Evolutionary conservation across 1,140 invertebrate genomes (phyloP), one percentile per base, ranked within the genome.

Genomic region (Macrosteles quadrilineatus): DNA sequence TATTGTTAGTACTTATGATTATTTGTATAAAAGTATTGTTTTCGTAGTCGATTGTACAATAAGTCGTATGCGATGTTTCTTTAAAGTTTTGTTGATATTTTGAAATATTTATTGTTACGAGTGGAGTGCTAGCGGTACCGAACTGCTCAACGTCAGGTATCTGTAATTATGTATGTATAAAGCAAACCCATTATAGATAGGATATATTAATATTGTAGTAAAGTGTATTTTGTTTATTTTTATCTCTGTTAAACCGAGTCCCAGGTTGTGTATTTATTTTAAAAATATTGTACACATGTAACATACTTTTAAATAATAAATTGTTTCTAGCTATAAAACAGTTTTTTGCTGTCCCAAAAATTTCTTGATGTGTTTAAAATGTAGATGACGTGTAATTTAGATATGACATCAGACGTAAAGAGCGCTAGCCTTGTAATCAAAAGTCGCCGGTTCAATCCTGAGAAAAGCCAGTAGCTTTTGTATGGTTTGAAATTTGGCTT

Each of bases 241-340:
- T 32, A 40, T 64, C 27, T 27, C 36, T 64, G 36, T 2, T 2
- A 25, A 32, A 19, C 21, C n/a, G 36, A n/a, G 30, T 40, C 12
- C 62, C 30, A 64, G 62, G 62, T 64, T 64, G 62, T 64, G 30
- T 64, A 64, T 59, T 59, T 59, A 59, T 59, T 64, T 64, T 64
- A n/a, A 64, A 64, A 64, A 64, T 64, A 64, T 64, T 64, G 62
- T 64, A 64, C 62, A 64, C 62, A 19, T 64, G 62, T 64, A 64
- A 64, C 29, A 64, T 64, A 64, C n/a, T 64, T 64, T 64, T 40
- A 32, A 64, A 64, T 43, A 64, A 64, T 64, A 64, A 64, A 64
- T 64, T 36, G 36, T 64, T 64, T 64, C 30, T 64, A 64, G 62
- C 62, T 64, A 64, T 64, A 40, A 36, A 17, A 30, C 6, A 31